Evolutionary conservation across 2,113 vertebrate species (phyloP).

Genomic region (Phylloscopus whistleri): DNA sequence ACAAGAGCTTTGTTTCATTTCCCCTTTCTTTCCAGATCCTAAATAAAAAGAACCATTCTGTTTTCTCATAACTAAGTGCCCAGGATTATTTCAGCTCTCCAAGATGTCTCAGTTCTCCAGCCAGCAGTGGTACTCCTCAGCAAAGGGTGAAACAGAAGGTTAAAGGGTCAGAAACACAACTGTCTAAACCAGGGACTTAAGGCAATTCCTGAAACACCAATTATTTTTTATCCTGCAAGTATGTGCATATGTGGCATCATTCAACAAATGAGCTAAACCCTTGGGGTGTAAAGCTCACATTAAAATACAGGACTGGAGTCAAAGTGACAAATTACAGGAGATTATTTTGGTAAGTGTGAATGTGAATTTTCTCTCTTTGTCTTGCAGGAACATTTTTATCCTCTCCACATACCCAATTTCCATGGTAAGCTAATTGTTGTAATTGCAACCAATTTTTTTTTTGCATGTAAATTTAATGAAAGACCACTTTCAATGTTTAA

Average conservation of each 20-base stretch:
- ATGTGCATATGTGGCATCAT: background rate
- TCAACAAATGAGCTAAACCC: background rate
- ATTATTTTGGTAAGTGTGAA: background rate
- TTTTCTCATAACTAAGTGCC: background rate
- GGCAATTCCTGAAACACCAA: background rate
- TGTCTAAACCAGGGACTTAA: background rate
- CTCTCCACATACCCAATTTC: background rate
- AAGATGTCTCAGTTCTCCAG: background rate
- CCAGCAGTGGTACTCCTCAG: background rate
- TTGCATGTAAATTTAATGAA: conserved; percentile 59
- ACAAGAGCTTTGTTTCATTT: background rate
- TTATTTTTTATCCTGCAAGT: background rate
- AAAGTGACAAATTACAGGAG: background rate
- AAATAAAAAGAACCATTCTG: background rate
- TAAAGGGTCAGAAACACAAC: background rate
- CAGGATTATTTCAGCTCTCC: background rate
- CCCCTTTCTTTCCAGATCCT: background rate
- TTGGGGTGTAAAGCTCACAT: background rate
- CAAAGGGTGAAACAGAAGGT: background rate
- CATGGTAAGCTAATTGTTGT: conserved; percentile 4
- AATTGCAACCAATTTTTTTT: conserved; percentile 32
- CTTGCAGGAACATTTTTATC: background rate
- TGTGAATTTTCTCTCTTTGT: background rate
- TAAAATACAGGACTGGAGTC: background rate
- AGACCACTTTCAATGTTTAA: conserved; percentile 45